Conservation (phyloP, 2,888 invertebrate genomes). For the Sphaeridia pumilis region DNA sequence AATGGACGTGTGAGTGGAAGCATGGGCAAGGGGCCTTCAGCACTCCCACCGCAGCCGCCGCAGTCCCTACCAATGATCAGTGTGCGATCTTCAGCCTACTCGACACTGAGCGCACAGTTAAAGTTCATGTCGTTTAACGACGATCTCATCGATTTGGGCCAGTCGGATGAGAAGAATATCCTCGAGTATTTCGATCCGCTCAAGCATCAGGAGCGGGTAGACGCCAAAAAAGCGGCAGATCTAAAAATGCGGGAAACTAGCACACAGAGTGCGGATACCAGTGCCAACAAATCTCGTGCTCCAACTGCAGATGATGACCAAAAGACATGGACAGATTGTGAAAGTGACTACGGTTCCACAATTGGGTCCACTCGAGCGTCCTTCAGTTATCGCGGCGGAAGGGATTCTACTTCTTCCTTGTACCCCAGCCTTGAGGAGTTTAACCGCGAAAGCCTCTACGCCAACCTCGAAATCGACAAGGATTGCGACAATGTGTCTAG, state of each 20-base stretch:
- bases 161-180: conserved; percentile 53
- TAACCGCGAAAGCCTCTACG: conserved; percentile 9
- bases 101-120: conserved; percentile 16
- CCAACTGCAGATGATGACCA: not conserved
- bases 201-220: conserved; percentile 38
- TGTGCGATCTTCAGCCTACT: conserved; percentile 1
- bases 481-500: conserved; percentile 47
- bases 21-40: no score
- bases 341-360: not conserved
- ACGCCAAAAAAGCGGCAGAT: not conserved
- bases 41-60: no score
- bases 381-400: conserved; percentile 6
- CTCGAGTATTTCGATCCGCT: conserved; percentile 81
- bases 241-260: not conserved
- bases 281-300: not conserved
- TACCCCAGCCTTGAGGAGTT: conserved; percentile 26
- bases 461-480: conserved; percentile 17
- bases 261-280: not conserved
- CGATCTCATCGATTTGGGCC: conserved; percentile 38
- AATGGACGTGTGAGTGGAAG: no score
- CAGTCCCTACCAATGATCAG: no score
- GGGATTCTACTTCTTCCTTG: conserved; percentile 13
- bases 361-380: conserved; percentile 4
- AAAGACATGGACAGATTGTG: not conserved
- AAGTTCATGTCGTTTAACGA: conserved; percentile 15